Conservation (phyloP, 1,140 invertebrate genomes). For the Lerema accius region DNA sequence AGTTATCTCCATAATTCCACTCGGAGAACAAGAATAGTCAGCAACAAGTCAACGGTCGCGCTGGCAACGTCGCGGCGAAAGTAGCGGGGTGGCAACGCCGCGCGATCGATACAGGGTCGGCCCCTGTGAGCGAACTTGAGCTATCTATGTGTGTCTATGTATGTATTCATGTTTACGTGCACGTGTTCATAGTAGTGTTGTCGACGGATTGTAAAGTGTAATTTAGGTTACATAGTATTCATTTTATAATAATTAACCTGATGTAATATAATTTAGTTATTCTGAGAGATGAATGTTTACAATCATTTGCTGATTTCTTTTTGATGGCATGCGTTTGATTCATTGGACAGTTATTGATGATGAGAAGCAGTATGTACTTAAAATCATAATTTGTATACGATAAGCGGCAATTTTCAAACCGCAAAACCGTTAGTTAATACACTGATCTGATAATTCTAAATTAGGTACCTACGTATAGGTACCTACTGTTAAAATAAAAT, state of each 20-base stretch:
- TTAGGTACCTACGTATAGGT: too few species aligned
- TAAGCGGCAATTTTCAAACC: too few species aligned
- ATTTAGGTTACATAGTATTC: not conserved
- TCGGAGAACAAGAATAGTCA: conserved; percentile 21
- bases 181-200: conserved; percentile 18
- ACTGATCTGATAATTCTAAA: too few species aligned
- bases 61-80: conserved; percentile 33
- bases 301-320: not conserved
- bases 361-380: too few species aligned
- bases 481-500: too few species aligned
- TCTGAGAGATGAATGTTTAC: too few species aligned
- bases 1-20: not conserved
- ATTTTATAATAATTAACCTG: not conserved
- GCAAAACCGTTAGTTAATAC: too few species aligned
- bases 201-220: conserved; percentile 20
- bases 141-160: conserved; percentile 11
- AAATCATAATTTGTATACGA: too few species aligned
- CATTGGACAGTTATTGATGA: too few species aligned
- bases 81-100: conserved; percentile 41
- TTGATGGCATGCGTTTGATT: too few species aligned
- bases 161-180: conserved; percentile 15
- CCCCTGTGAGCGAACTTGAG: conserved; percentile 28
- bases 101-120: conserved; percentile 40
- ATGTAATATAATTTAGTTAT: not conserved
- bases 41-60: conserved; percentile 34